Percentiles rank a stretch among this genome's conserved stretches.
These are phyloP conservation scores for Rhinogobio ventralis DNA, from an alignment of 2,797 vertebrate genomes.

Conservation along the genomic window DNA sequence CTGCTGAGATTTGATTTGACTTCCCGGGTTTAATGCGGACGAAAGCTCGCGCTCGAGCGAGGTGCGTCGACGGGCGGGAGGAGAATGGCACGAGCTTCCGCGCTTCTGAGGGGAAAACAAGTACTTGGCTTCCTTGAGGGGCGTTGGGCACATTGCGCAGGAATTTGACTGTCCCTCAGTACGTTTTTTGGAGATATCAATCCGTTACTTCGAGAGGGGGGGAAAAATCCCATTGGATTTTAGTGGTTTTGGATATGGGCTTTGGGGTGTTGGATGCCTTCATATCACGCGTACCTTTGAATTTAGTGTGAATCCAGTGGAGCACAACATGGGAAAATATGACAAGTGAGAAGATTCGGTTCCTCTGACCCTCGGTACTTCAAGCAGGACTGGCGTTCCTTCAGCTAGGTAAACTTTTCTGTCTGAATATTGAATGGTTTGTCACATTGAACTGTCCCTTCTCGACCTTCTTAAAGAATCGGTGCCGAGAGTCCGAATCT, in stretches of 20 bases:
- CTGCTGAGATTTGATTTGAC: slow-evolving; percentile 68
- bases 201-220: slow-evolving; percentile 4
- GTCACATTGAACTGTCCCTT: slow-evolving; percentile 20
- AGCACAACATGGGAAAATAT: slow-evolving; percentile 66
- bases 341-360: slow-evolving; percentile 66
- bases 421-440: slow-evolving; percentile 35
- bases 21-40: slow-evolving; percentile 74
- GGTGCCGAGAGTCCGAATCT: neutral
- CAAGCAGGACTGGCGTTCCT: slow-evolving; percentile 68
- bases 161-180: slow-evolving; percentile 63
- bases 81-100: slow-evolving; percentile 61
- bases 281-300: slow-evolving; percentile 55
- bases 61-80: slow-evolving; percentile 57
- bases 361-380: slow-evolving; percentile 64
- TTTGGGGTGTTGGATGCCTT: slow-evolving; percentile 57
- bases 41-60: slow-evolving; percentile 59
- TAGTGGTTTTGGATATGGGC: slow-evolving; percentile 63
- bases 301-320: slow-evolving; percentile 60
- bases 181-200: slow-evolving; percentile 54
- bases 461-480: neutral
- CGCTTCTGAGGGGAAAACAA: slow-evolving; percentile 63
- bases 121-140: slow-evolving; percentile 61
- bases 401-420: slow-evolving; percentile 69
- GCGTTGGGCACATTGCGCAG: slow-evolving; percentile 58
- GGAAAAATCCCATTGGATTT: slow-evolving; percentile 55